A percentile compares a stretch with the other conserved stretches of the same genome.
Conservation (phyloP, 2,113 vertebrate genomes). For the Callionymus lyra region DNA sequence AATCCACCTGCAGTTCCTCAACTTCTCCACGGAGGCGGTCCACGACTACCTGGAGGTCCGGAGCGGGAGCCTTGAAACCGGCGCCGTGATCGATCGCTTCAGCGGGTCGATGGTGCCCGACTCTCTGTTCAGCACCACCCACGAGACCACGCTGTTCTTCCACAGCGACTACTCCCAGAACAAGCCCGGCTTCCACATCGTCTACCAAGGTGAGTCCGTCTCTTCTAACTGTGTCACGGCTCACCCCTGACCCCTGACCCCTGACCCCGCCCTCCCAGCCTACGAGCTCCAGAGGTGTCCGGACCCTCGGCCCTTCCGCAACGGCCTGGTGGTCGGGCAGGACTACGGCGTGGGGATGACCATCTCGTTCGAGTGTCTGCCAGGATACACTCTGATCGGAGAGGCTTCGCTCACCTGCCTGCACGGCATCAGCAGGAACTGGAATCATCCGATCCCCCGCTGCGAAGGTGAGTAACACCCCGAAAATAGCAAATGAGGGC, state of each 20-base stretch:
- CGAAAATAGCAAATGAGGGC: too few species aligned
- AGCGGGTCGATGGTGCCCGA: slow-evolving; percentile 83
- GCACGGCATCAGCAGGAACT: slow-evolving; percentile 90
- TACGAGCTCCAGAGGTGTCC: slow-evolving; percentile 95
- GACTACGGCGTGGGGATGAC: slow-evolving; percentile 93
- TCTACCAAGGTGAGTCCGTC: slow-evolving; percentile 79
- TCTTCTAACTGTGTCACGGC: not conserved
- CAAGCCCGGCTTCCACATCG: slow-evolving; percentile 88
- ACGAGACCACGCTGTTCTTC: slow-evolving; percentile 93
- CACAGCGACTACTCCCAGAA: slow-evolving; percentile 98
- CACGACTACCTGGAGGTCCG: slow-evolving; percentile 95
- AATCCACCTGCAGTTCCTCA: slow-evolving; percentile 91
- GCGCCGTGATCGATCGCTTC: slow-evolving; percentile 85
- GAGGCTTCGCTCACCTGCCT: slow-evolving; percentile 90
- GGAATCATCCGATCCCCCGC: slow-evolving; percentile 91
- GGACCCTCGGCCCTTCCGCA: slow-evolving; percentile 87
- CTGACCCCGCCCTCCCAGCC: slow-evolving; percentile 55
- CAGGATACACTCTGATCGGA: slow-evolving; percentile 86
- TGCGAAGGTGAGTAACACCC: slow-evolving; percentile 79
- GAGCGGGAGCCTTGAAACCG: slow-evolving; percentile 80
- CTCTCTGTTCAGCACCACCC: slow-evolving; percentile 91
- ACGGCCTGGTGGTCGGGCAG: slow-evolving; percentile 86
- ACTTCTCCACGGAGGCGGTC: slow-evolving; percentile 96
- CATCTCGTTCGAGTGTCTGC: slow-evolving; percentile 89
- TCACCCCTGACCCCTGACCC: not conserved